A percentile compares a stretch with the other conserved stretches of the same genome.
Conservation (phyloP, 2,113 vertebrate species). For the Hirundichthys speculiger region DNA sequence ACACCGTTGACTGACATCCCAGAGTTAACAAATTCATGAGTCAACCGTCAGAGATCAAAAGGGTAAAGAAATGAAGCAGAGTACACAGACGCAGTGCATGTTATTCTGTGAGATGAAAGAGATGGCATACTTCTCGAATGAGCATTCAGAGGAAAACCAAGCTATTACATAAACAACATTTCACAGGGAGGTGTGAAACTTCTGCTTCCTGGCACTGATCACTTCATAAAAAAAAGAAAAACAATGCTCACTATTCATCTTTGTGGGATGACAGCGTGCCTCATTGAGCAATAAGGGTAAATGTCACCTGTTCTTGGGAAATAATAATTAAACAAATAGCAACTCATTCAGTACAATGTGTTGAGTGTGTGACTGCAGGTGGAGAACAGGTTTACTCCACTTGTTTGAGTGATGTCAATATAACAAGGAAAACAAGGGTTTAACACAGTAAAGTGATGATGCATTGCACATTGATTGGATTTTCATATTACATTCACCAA, state of each 20-base stretch:
- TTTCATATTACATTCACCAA: conserved; percentile 35
- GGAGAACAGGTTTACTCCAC: conserved; percentile 67
- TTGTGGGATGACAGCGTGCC: conserved; percentile 63
- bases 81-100: conserved; percentile 46
- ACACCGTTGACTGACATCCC: conserved; percentile 37
- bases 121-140: conserved; percentile 50
- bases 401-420: conserved; percentile 59
- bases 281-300: conserved; percentile 72
- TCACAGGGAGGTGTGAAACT: conserved; percentile 64
- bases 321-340: conserved; percentile 70
- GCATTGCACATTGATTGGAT: conserved; percentile 37
- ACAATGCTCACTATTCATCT: conserved; percentile 78
- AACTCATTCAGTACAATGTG: conserved; percentile 61
- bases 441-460: conserved; percentile 44
- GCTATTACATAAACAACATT: conserved; percentile 69
- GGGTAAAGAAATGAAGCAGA: conserved; percentile 32
- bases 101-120: conserved; percentile 70
- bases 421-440: conserved; percentile 47
- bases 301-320: conserved; percentile 64
- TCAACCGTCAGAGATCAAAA: conserved; percentile 61
- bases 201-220: conserved; percentile 49
- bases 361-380: conserved; percentile 57
- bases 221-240: conserved; percentile 23
- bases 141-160: conserved; percentile 60
- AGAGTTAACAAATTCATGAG: conserved; percentile 54